These are phyloP conservation scores for Thomomys bottae DNA, from an alignment of 2,113 vertebrate species.

Conservation along the genomic window DNA sequence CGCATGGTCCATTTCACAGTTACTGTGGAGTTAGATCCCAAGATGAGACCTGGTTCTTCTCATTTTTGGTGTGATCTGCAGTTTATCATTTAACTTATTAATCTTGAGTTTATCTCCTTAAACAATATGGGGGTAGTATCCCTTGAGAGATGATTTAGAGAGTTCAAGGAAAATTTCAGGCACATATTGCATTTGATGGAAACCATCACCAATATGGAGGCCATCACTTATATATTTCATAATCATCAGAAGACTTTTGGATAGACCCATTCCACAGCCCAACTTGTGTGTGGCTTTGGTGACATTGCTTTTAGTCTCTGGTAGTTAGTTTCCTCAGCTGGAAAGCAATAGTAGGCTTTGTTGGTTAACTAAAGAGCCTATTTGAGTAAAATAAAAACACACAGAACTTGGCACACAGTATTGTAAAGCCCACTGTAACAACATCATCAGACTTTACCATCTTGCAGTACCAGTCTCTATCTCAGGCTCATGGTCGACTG, in stretches of 20 bases:
- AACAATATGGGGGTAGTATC: background rate
- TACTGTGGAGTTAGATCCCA: too few relatives aligned
- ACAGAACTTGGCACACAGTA: background rate
- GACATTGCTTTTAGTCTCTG: background rate
- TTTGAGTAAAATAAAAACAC: background rate
- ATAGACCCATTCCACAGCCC: background rate
- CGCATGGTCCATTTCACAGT: accelerated
- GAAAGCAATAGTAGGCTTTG: background rate
- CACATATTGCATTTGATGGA: too few relatives aligned
- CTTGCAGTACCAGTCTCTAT: background rate
- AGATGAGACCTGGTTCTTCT: background rate
- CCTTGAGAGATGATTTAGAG: background rate
- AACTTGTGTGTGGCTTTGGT: background rate
- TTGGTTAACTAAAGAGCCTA: background rate
- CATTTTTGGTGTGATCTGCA: background rate
- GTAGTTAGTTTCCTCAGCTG: background rate
- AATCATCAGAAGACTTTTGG: background rate
- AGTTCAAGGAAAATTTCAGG: too few relatives aligned
- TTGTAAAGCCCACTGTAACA: constrained; percentile 42
- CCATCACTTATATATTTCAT: background rate
- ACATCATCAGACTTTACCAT: constrained; percentile 23
- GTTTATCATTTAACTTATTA: background rate
- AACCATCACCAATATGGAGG: background rate
- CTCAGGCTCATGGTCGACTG: constrained; percentile 45
- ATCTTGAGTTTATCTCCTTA: background rate